A percentile compares a stretch with the other conserved stretches of the same genome.
Conservation (phyloP, 2,888 invertebrate genomes). For the Icerya purchasi region DNA sequence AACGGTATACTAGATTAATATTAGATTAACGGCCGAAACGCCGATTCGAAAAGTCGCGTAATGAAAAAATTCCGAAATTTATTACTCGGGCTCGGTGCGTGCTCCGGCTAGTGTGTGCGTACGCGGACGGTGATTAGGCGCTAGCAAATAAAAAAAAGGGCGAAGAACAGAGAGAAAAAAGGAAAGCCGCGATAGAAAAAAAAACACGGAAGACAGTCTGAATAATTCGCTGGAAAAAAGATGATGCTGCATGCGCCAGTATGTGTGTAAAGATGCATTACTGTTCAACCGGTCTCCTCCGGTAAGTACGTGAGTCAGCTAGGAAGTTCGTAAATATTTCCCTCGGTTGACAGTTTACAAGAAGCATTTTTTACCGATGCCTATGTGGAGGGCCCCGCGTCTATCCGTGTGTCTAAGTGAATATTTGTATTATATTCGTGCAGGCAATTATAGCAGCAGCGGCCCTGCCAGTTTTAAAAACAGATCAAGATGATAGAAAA, state of each 20-base stretch:
- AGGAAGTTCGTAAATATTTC: background rate
- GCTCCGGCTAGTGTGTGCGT: no score
- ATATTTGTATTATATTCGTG: background rate
- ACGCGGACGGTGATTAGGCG: no score
- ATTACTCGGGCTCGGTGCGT: no score
- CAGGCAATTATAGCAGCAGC: background rate
- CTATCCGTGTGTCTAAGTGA: no score
- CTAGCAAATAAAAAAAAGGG: background rate
- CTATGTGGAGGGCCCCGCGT: background rate
- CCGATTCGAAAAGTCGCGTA: no score
- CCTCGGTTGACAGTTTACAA: background rate
- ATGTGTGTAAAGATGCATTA: background rate
- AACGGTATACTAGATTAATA: no score
- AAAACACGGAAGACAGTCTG: no score
- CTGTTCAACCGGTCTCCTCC: background rate
- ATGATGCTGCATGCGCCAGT: no score
- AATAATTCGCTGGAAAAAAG: no score
- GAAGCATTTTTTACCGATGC: background rate
- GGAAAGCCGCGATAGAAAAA: background rate
- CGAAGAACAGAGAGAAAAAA: background rate
- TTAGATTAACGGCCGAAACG: no score
- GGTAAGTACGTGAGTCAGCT: background rate
- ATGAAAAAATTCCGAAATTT: no score
- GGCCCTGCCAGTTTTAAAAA: background rate
- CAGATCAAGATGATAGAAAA: background rate